phyloP scores from a whole-genome alignment of 2,797 vertebrate species.

The Limnodromus scolopaceus region DNA sequence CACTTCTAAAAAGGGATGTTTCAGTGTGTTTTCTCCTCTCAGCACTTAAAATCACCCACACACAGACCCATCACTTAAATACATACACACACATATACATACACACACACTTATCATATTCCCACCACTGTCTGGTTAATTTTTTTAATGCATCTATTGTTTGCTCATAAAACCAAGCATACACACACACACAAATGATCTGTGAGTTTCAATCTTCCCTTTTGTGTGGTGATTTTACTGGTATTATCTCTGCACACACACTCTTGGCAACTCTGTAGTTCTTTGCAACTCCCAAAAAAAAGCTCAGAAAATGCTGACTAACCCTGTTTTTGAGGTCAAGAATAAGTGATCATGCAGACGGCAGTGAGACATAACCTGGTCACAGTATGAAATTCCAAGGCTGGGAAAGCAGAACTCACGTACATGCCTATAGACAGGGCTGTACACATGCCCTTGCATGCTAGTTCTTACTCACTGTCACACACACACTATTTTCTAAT shows the following conservation, averaged over 20 bases:
- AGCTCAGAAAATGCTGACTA: neutral
- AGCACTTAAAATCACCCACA: neutral
- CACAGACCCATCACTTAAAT: neutral
- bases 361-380: neutral
- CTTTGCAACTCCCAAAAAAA: neutral
- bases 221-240: neutral
- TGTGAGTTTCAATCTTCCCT: neutral
- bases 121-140: neutral
- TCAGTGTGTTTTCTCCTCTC: neutral
- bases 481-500: neutral
- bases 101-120: neutral
- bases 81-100: neutral
- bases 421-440: neutral
- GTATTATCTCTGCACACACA: neutral
- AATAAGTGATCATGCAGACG: neutral
- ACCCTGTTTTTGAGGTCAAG: neutral
- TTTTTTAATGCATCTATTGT: neutral
- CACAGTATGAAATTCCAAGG: neutral
- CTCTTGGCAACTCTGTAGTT: neutral
- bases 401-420: neutral
- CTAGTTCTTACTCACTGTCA: neutral
- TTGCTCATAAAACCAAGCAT: neutral
- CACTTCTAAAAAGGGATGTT: neutral
- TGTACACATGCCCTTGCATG: neutral
- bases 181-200: neutral